Evolutionary conservation across 2,888 invertebrate species (phyloP).

Genomic region (Rhodophaea formosa): DNA sequence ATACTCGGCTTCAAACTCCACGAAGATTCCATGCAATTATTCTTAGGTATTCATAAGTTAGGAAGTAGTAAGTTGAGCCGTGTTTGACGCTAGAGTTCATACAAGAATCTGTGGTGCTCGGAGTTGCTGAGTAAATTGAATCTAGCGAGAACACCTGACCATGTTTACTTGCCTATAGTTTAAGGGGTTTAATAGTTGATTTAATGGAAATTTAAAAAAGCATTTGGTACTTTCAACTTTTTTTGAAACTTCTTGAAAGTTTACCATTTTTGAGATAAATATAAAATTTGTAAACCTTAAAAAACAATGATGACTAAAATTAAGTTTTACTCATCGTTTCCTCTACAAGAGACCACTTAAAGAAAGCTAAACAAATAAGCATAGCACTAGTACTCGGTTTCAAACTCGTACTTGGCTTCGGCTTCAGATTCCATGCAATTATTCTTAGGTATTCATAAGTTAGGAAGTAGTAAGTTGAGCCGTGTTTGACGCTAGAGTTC

Average conservation of each 20-base stretch:
- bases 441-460: conserved; percentile 39
- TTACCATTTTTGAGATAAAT: no score
- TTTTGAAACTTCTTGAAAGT: no score
- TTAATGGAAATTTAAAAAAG: no score
- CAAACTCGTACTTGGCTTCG: no score
- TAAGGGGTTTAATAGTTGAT: neutral
- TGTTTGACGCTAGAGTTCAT: neutral
- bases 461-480: conserved; percentile 39
- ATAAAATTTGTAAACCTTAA: no score
- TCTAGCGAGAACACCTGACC: neutral
- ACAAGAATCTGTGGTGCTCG: neutral
- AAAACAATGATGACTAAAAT: no score
- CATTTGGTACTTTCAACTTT: no score
- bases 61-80: neutral
- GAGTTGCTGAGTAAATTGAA: neutral
- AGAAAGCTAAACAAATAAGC: no score
- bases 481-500: conserved; percentile 36
- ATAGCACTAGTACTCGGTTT: no score
- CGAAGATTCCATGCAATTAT: neutral
- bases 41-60: neutral
- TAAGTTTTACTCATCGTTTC: no score
- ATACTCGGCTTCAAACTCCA: neutral
- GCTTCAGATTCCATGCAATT: conserved; percentile 37
- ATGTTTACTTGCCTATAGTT: neutral
- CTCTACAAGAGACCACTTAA: no score